Percentiles rank a stretch among this genome's conserved stretches.
phyloP scores from a whole-genome alignment of 2,113 vertebrate genomes.

The Pollachius pollachius region DNA sequence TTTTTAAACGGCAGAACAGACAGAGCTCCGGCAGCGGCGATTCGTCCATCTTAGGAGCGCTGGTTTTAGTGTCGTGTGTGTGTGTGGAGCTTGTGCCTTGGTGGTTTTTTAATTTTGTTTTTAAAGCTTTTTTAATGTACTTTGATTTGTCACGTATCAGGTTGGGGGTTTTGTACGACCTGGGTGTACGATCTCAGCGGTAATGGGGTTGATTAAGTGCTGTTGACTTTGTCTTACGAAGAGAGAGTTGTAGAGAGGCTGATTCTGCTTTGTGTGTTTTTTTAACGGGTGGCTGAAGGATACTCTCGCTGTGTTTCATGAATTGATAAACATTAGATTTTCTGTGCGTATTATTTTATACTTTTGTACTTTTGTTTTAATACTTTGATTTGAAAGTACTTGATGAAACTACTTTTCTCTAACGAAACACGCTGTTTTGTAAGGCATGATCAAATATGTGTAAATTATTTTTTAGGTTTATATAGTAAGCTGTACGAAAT shows the following conservation, averaged over 20 bases:
- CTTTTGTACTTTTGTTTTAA: slow-evolving; percentile 9
- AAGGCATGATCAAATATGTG: no score
- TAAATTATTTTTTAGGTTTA: no score
- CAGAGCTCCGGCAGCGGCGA: slow-evolving; percentile 22
- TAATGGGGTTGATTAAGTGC: no score
- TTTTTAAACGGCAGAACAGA: slow-evolving; percentile 41
- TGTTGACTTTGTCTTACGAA: background rate
- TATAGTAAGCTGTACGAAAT: no score
- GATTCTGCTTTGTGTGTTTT: background rate
- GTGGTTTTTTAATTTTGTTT: slow-evolving; percentile 55
- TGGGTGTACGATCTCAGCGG: background rate
- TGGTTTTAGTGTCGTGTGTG: slow-evolving; percentile 7
- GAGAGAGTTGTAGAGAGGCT: background rate
- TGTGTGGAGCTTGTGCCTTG: background rate
- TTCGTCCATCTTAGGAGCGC: slow-evolving; percentile 28
- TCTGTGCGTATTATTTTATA: slow-evolving; percentile 11
- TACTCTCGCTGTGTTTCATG: background rate
- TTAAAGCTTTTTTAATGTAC: background rate
- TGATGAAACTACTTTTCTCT: background rate
- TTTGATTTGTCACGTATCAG: slow-evolving; percentile 25
- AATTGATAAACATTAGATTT: slow-evolving; percentile 4
- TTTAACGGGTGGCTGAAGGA: slow-evolving; percentile 1
- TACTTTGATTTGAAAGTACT: no score
- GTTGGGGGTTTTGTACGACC: background rate
- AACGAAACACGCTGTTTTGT: slow-evolving; percentile 12